phyloP scores from a whole-genome alignment of 2,888 invertebrate species.

The Peribatodes rhomboidaria region DNA sequence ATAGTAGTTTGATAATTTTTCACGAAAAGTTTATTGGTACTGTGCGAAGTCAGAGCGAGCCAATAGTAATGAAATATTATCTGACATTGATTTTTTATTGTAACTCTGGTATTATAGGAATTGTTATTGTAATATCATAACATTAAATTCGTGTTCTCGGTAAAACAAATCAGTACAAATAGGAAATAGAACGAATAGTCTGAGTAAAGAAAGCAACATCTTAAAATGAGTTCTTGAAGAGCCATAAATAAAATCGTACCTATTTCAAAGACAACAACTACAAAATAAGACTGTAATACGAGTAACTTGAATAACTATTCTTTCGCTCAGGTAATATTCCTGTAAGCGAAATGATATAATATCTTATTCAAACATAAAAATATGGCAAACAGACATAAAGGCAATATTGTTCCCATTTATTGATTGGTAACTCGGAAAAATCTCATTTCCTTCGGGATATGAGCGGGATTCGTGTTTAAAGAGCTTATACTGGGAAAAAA shows the following conservation, averaged over 20 bases:
- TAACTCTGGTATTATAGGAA: too few species aligned
- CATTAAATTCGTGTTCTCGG: too few species aligned
- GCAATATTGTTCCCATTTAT: constrained; percentile 48
- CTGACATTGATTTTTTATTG: too few species aligned
- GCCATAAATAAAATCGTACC: too few species aligned
- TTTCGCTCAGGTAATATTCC: constrained; percentile 11
- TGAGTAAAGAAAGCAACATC: too few species aligned
- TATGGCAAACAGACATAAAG: constrained; percentile 39
- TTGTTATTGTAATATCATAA: too few species aligned
- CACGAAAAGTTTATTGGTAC: too few species aligned
- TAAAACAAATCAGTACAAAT: not conserved
- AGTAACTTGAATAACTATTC: not conserved
- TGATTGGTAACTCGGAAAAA: constrained; percentile 52
- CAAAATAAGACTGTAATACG: not conserved
- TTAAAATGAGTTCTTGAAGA: not conserved
- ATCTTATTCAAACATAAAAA: constrained; percentile 43
- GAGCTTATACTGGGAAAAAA: constrained; percentile 36
- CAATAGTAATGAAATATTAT: too few species aligned
- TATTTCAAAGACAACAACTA: not conserved
- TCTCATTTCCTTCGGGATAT: constrained; percentile 52
- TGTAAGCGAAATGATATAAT: constrained; percentile 37
- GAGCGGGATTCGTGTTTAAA: constrained; percentile 41
- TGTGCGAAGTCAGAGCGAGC: too few species aligned
- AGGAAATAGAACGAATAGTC: constrained; percentile 1
- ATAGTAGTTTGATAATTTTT: too few species aligned